Evolutionary conservation across 2,888 invertebrate species (phyloP).

Genomic region (Psylliodes chrysocephalus): DNA sequence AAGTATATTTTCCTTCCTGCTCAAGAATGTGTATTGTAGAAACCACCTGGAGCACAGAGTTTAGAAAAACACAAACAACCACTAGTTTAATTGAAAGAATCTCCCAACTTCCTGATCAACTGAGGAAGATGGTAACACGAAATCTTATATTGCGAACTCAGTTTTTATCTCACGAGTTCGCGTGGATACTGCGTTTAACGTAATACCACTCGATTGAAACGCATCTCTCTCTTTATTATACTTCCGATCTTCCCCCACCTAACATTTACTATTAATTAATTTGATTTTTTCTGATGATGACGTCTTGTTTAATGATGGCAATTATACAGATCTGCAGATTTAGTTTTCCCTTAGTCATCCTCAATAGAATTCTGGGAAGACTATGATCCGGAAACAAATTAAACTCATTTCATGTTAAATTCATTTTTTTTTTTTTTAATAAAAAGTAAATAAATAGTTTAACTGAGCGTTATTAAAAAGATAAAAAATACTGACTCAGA

Average conservation of each 20-base stretch:
- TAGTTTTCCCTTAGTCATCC: background rate
- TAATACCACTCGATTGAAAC: constrained; percentile 7
- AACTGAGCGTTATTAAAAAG: no score
- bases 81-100: background rate
- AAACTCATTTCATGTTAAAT: no score
- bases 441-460: no score
- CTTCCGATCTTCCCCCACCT: constrained; percentile 1
- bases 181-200: constrained; percentile 10
- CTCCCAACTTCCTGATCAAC: constrained; percentile 5
- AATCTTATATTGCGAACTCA: constrained; percentile 21
- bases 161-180: background rate
- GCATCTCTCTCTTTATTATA: constrained; percentile 5
- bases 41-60: constrained; percentile 1
- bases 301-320: background rate
- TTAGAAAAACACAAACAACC: constrained; percentile 20
- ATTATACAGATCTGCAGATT: background rate
- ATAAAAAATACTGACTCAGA: no score
- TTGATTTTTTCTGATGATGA: constrained; percentile 15
- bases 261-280: constrained; percentile 16
- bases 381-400: background rate
- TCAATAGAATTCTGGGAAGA: background rate
- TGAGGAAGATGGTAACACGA: constrained; percentile 15
- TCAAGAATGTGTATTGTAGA: background rate
- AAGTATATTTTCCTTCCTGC: background rate
- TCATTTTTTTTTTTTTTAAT: no score